Conservation (phyloP, 2,797 vertebrate species). For the Hydrophis major region DNA sequence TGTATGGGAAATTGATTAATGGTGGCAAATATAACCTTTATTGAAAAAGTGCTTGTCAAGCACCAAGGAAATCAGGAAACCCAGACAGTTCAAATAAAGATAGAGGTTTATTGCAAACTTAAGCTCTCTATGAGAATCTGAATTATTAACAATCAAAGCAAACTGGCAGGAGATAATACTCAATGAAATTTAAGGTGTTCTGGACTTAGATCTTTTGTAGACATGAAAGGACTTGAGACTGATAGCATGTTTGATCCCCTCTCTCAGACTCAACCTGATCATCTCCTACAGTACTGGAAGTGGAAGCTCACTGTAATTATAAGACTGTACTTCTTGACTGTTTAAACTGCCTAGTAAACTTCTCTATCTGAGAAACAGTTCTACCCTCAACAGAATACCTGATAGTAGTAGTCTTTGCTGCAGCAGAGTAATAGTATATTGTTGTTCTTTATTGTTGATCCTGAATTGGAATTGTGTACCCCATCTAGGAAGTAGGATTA, state of each 20-base stretch:
- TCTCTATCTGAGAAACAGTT: neutral
- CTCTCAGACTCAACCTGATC: neutral
- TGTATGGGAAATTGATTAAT: neutral
- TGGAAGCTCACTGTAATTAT: neutral
- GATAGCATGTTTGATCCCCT: neutral
- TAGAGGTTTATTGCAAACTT: neutral
- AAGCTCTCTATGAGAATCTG: neutral
- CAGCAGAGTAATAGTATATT: neutral
- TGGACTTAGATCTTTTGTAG: neutral
- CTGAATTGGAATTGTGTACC: neutral
- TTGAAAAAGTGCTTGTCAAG: neutral
- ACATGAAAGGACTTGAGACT: neutral
- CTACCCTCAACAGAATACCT: neutral
- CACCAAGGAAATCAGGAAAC: neutral
- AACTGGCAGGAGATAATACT: neutral
- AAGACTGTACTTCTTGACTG: neutral
- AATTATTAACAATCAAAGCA: neutral
- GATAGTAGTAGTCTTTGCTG: neutral
- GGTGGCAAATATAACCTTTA: neutral
- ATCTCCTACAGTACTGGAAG: neutral
- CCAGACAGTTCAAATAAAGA: neutral
- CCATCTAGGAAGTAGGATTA: neutral
- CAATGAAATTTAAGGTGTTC: neutral
- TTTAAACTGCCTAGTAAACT: neutral
- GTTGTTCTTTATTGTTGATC: neutral